Evolutionary conservation across 1,140 invertebrate genomes (phyloP).

Genomic region (Eubasilissa regina): DNA sequence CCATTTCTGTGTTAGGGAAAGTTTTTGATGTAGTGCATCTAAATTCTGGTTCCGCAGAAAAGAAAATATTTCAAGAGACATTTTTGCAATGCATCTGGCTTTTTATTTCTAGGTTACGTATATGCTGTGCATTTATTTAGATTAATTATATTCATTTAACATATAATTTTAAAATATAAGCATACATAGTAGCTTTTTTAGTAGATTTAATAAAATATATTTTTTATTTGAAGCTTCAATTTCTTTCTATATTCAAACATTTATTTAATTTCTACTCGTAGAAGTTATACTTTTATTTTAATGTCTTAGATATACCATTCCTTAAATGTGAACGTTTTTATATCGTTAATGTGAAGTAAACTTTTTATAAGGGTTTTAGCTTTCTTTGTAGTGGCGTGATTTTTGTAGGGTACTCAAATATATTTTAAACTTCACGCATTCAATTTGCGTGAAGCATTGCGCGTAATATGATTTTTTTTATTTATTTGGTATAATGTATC

Average conservation of each 20-base stretch:
- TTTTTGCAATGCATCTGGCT: slow-evolving; percentile 45
- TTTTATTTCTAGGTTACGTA: slow-evolving; percentile 33
- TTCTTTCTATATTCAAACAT: slow-evolving; percentile 19
- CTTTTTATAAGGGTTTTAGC: slow-evolving; percentile 16
- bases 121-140: slow-evolving; percentile 52
- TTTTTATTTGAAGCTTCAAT: background rate
- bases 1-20: background rate
- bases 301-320: background rate
- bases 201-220: background rate
- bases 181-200: slow-evolving; percentile 34
- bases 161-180: slow-evolving; percentile 25
- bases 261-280: background rate
- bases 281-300: background rate
- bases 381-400: slow-evolving; percentile 9
- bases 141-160: slow-evolving; percentile 32
- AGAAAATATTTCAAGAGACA: slow-evolving; percentile 31
- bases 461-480: background rate
- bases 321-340: background rate
- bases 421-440: no score
- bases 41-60: background rate
- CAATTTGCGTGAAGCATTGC: no score
- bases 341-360: background rate
- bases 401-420: background rate
- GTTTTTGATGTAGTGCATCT: background rate
- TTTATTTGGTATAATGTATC: slow-evolving; percentile 26